Base-by-base conservation (phyloP, 2,797 vertebrate genomes). In the Pachyuromys duprasi region DNA sequence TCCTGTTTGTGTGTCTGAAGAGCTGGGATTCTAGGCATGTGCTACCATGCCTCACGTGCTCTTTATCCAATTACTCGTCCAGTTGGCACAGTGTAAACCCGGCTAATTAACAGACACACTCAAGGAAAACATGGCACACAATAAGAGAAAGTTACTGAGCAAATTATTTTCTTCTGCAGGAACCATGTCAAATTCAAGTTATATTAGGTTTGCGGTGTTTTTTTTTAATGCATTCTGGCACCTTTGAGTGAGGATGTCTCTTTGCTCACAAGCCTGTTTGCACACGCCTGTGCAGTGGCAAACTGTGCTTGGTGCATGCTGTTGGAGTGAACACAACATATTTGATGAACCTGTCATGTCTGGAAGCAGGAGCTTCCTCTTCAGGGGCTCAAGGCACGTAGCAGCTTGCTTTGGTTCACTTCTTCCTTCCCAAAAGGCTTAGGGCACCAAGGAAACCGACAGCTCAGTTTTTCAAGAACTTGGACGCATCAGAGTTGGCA, bases 301-400 rank as follows among this genome's bases (percentile, higher is more conserved):
- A 15, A 20, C 15, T 57, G 90, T 24, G 63, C 75, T 57, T 1
- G 79, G 20, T 79, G 74, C 89, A 39, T 12, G 4, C 9, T 57
- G 26, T 39, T 86, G 79, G 79, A 53, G 75, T 76, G 65, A 79
- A 74, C 53, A 33, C 65, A 57, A n/a, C 96, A 96, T 96, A 96
- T 80, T 96, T 97, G 12, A 81, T 91, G 65, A 83, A 33, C 86
- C 60, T 86, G 95, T 97, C 97, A 97, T 86, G 95, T 96, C 96
- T 97, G 93, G 87, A 86, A 90, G 57, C 67, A 75, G 88, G 78
- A 86, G 74, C 74, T 96, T 93, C 95, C 95, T 86, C 24, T 80
- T 72, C 67, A 88, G 87, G 55, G 70, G 89, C 70, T 1, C 5
- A 49, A 91, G 86, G 79, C 96, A 95, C 0, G 82, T 57, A 67